Percentiles rank a stretch among this genome's conserved stretches.
Conservation (phyloP, 2,797 vertebrate genomes). For the Ptychobarbus kaznakovi region DNA sequence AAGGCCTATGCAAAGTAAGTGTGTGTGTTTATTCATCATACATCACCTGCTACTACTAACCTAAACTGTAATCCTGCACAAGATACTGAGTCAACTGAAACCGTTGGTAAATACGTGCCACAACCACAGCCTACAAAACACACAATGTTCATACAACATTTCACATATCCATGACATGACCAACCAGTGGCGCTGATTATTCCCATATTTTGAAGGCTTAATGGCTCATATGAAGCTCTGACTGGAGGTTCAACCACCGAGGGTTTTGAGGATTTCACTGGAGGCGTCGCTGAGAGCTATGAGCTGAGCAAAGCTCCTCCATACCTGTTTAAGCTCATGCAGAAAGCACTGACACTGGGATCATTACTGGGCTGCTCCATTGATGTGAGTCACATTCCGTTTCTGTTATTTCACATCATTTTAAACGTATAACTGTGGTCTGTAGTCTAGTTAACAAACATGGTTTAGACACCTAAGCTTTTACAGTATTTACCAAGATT, state of each 20-base stretch:
- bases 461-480: neutral
- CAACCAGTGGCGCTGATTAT: neutral
- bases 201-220: slow-evolving; percentile 73
- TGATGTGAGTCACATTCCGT: slow-evolving; percentile 70
- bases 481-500: neutral
- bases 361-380: slow-evolving; percentile 89
- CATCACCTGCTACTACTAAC: neutral
- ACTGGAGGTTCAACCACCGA: slow-evolving; percentile 82
- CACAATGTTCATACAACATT: neutral
- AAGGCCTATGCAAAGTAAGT: slow-evolving; percentile 89
- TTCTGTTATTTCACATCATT: neutral
- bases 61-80: neutral
- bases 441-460: slow-evolving; percentile 5
- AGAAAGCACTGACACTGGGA: slow-evolving; percentile 83
- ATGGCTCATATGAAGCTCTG: slow-evolving; percentile 85
- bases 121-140: slow-evolving; percentile 23
- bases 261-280: slow-evolving; percentile 89
- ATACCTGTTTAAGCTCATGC: slow-evolving; percentile 83
- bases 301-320: slow-evolving; percentile 79
- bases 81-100: neutral
- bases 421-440: neutral
- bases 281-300: slow-evolving; percentile 86
- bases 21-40: neutral
- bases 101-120: neutral
- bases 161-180: neutral